These are phyloP conservation scores for Darevskia nairensis DNA, from an alignment of 2,797 vertebrate species.

Conservation along the genomic window DNA sequence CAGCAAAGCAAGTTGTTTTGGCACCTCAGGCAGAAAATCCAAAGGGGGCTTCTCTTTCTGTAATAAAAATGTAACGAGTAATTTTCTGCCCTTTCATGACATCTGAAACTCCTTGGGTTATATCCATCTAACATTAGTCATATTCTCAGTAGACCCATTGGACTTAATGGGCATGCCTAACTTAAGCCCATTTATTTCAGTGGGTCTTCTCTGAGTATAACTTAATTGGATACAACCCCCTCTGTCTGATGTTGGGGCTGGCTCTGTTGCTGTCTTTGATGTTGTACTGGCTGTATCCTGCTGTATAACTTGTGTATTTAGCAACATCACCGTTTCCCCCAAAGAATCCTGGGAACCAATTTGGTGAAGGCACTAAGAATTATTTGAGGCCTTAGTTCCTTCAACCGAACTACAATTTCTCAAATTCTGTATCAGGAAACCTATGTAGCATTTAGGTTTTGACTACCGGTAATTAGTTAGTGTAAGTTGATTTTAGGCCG, in stretches of 20 bases:
- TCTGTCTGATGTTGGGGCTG: not conserved
- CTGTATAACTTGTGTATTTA: not conserved
- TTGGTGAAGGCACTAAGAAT: not conserved
- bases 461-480: not conserved
- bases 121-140: too few species aligned
- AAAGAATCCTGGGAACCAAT: not conserved
- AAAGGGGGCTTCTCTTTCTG: too few species aligned
- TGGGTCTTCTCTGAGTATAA: too few species aligned
- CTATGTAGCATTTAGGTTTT: not conserved
- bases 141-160: too few species aligned
- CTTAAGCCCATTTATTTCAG: too few species aligned
- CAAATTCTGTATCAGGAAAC: not conserved
- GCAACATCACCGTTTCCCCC: not conserved
- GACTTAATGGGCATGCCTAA: too few species aligned
- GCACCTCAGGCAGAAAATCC: too few species aligned
- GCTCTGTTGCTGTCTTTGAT: not conserved
- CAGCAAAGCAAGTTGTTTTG: too few species aligned
- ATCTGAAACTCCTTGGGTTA: too few species aligned
- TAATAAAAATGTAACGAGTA: too few species aligned
- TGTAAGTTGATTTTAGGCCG: not conserved
- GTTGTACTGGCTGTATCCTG: not conserved
- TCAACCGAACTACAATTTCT: not conserved
- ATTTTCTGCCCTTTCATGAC: too few species aligned
- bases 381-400: not conserved
- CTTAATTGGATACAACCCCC: not conserved